Conservation (phyloP, 2,797 vertebrate genomes). For the Anas flavirostris region DNA sequence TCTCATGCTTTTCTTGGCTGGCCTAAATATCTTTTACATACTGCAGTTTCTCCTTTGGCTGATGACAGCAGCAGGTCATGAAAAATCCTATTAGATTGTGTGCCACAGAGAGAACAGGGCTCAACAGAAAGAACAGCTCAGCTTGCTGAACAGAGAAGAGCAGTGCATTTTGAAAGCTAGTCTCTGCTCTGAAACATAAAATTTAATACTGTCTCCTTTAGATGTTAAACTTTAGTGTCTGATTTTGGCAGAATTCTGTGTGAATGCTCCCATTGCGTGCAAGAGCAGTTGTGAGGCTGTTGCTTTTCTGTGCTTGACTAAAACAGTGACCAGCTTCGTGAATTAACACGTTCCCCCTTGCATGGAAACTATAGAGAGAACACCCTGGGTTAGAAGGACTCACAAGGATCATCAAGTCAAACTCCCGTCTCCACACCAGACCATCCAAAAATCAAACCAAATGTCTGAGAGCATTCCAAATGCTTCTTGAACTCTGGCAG, state of each 20-base stretch:
- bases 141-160: neutral
- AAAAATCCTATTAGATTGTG: neutral
- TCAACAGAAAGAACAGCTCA: neutral
- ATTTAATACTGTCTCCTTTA: neutral
- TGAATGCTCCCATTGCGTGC: fast-evolving
- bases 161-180: neutral
- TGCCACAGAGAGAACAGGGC: neutral
- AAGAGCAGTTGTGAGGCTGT: neutral
- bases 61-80: neutral
- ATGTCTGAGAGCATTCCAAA: no score
- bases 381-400: no score
- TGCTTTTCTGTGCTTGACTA: neutral
- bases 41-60: neutral
- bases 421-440: no score
- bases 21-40: neutral
- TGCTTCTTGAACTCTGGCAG: no score
- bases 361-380: neutral
- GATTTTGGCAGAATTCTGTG: neutral
- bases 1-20: neutral
- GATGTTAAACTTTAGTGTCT: neutral
- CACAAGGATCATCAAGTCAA: no score
- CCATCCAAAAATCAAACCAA: no score
- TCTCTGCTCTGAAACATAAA: neutral
- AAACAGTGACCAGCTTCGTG: neutral
- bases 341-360: neutral